These are phyloP conservation scores for Manis javanica DNA, from an alignment of 2,797 vertebrate species.

Conservation along the genomic window DNA sequence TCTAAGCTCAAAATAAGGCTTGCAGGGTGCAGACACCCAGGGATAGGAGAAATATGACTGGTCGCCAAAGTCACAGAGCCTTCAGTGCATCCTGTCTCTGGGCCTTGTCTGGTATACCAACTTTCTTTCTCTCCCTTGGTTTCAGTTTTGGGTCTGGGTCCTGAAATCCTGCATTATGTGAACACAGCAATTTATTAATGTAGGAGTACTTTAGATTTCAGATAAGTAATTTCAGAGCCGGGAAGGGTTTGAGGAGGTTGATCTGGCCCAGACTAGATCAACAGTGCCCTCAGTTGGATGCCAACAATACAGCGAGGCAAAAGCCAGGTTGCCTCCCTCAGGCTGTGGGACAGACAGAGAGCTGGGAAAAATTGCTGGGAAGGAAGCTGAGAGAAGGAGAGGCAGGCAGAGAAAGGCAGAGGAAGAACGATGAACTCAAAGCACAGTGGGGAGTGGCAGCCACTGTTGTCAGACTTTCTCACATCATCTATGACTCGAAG, in stretches of 20 bases:
- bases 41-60: background rate
- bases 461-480: background rate
- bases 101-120: background rate
- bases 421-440: background rate
- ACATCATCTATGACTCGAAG: background rate
- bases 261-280: background rate
- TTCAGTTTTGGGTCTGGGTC: background rate
- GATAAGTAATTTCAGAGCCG: background rate
- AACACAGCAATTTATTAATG: background rate
- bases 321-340: background rate
- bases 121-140: background rate
- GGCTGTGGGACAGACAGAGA: background rate
- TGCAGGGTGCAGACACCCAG: background rate
- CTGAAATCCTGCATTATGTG: background rate
- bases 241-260: background rate
- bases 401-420: background rate
- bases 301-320: background rate
- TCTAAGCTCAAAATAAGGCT: background rate
- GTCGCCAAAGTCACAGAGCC: accelerated
- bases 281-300: background rate
- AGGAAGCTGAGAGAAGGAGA: background rate
- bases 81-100: background rate
- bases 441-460: background rate
- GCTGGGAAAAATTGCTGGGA: background rate
- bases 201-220: background rate